Evolutionary conservation across 2,113 vertebrate genomes (phyloP).

Genomic region (Salvator merianae): DNA sequence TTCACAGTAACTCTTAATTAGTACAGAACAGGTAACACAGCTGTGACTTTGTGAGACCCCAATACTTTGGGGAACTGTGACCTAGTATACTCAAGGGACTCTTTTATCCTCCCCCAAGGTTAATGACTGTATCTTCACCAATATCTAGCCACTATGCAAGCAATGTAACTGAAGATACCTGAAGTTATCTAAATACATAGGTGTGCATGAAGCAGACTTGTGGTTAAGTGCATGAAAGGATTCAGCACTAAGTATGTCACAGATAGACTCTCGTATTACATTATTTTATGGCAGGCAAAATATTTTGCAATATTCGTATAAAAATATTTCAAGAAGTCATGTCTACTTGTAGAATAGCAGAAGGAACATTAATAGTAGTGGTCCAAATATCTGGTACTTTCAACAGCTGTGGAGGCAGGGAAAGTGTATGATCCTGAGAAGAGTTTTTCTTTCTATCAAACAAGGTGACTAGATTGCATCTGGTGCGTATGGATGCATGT

Average conservation of each 20-base stretch:
- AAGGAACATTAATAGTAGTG: no score
- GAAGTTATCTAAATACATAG: neutral
- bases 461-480: no score
- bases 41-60: slow-evolving; percentile 7
- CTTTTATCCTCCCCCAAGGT: slow-evolving; percentile 51
- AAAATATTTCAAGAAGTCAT: no score
- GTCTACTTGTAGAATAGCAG: no score
- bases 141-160: slow-evolving; percentile 25
- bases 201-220: neutral
- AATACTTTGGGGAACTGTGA: slow-evolving; percentile 32
- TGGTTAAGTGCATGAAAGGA: slow-evolving; percentile 25
- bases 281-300: no score
- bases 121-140: slow-evolving; percentile 42
- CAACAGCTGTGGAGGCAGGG: no score
- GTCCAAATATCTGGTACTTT: no score
- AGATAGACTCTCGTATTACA: neutral
- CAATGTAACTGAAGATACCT: slow-evolving; percentile 3
- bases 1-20: slow-evolving; percentile 69
- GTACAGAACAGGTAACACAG: slow-evolving; percentile 55
- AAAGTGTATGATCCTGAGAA: no score
- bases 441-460: no score
- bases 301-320: no score
- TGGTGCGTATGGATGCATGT: no score
- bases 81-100: slow-evolving; percentile 39
- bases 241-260: slow-evolving; percentile 21